phyloP scores from a whole-genome alignment of 2,888 invertebrate genomes.

The Carpatolechia fugitivella region DNA sequence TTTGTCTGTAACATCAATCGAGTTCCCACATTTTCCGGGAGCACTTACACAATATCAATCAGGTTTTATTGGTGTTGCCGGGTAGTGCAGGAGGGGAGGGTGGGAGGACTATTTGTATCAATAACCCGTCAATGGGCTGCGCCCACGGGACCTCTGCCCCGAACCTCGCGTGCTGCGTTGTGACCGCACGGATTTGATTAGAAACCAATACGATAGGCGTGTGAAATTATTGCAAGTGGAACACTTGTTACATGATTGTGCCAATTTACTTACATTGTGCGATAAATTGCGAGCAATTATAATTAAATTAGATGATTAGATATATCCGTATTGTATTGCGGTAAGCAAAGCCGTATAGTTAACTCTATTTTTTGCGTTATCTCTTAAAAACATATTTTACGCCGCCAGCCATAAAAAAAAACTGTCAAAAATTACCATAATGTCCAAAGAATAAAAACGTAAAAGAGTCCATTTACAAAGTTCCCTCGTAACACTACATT shows the following conservation, averaged over 20 bases:
- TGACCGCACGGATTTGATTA: slow-evolving; percentile 73
- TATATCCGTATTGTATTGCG: neutral
- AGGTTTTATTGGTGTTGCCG: slow-evolving; percentile 79
- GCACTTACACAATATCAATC: slow-evolving; percentile 80
- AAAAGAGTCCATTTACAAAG: slow-evolving; percentile 56
- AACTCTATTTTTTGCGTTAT: neutral
- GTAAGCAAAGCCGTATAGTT: neutral
- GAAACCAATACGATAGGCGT: slow-evolving; percentile 57
- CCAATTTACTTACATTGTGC: slow-evolving; percentile 1
- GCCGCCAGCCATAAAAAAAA: neutral
- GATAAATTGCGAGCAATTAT: neutral
- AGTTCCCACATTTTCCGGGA: slow-evolving; percentile 78
- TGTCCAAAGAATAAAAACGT: slow-evolving; percentile 40
- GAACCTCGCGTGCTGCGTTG: slow-evolving; percentile 58
- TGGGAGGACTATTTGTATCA: slow-evolving; percentile 76
- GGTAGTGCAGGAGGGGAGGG: slow-evolving; percentile 51
- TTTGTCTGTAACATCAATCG: slow-evolving; percentile 78
- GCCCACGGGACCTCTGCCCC: slow-evolving; percentile 64
- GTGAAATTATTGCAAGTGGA: slow-evolving; percentile 39
- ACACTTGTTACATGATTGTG: slow-evolving; percentile 12
- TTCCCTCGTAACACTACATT: slow-evolving; percentile 63
- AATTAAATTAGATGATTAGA: neutral
- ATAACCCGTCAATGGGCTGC: slow-evolving; percentile 79
- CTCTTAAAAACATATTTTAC: neutral
- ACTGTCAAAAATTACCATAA: slow-evolving; percentile 25